phyloP scores from a whole-genome alignment of 2,113 vertebrate species.

The Spheniscus mendiculus region DNA sequence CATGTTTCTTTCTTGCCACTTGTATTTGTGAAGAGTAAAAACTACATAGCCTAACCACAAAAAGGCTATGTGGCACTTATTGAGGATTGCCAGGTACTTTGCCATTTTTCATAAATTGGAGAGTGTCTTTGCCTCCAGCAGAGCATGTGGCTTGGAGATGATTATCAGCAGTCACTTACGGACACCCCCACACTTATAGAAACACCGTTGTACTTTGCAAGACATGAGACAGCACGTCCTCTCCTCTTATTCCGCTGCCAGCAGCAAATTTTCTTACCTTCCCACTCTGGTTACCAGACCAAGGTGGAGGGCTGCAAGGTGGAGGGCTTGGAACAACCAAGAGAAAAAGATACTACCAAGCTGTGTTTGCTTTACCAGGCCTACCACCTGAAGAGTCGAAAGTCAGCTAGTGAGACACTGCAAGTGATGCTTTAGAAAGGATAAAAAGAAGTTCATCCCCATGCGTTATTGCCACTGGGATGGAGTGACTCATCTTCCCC shows the following conservation, averaged over 20 bases:
- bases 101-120: background rate
- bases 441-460: background rate
- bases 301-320: background rate
- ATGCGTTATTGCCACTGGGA: background rate
- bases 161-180: background rate
- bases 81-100: background rate
- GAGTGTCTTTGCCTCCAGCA: background rate
- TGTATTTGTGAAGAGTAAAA: background rate
- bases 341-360: background rate
- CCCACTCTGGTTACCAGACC: background rate
- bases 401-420: background rate
- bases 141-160: background rate
- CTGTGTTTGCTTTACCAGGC: background rate
- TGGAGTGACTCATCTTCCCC: background rate
- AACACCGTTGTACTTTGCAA: background rate
- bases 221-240: accelerated
- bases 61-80: background rate
- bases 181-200: background rate
- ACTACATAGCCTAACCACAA: background rate
- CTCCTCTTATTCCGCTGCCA: background rate
- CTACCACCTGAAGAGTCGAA: background rate
- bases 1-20: background rate
- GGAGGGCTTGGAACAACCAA: background rate
- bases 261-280: background rate
- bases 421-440: background rate